These are phyloP conservation scores for Listronotus oregonensis DNA, from an alignment of 1,140 invertebrate species.

Conservation along the genomic window DNA sequence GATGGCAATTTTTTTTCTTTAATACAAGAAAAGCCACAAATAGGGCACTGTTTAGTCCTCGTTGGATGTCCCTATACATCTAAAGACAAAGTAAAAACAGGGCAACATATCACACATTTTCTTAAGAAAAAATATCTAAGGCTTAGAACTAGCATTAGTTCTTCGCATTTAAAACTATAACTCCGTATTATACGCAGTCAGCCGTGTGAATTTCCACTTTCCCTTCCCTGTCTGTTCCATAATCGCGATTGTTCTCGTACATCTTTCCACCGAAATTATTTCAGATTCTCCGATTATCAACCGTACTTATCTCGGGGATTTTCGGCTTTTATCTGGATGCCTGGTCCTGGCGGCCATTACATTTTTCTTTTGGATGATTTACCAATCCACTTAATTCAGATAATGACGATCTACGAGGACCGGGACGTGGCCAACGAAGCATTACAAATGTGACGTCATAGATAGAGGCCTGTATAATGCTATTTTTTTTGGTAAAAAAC, in stretches of 20 bases:
- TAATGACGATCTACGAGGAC: conserved; percentile 31
- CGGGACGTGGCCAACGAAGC: conserved; percentile 30
- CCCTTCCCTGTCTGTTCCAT: neutral
- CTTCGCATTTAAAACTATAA: neutral
- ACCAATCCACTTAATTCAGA: conserved; percentile 36
- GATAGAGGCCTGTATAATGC: conserved; percentile 22
- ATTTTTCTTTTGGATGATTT: conserved; percentile 37
- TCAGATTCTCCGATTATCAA: conserved; percentile 19
- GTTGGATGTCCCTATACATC: no score
- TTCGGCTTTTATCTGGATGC: conserved; percentile 33
- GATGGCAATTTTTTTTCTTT: no score
- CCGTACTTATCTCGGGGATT: conserved; percentile 27
- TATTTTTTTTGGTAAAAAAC: conserved; percentile 18
- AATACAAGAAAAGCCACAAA: no score
- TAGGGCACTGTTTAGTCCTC: no score
- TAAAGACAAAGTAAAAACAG: no score
- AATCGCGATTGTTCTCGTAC: neutral
- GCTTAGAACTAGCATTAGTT: no score
- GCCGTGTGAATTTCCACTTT: neutral
- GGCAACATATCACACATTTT: no score
- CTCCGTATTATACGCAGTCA: neutral
- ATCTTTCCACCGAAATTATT: conserved; percentile 18
- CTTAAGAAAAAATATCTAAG: no score
- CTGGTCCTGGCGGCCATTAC: conserved; percentile 34
- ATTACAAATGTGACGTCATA: conserved; percentile 24